Conservation (phyloP, 2,797 vertebrate species). For the Chelonia mydas region DNA sequence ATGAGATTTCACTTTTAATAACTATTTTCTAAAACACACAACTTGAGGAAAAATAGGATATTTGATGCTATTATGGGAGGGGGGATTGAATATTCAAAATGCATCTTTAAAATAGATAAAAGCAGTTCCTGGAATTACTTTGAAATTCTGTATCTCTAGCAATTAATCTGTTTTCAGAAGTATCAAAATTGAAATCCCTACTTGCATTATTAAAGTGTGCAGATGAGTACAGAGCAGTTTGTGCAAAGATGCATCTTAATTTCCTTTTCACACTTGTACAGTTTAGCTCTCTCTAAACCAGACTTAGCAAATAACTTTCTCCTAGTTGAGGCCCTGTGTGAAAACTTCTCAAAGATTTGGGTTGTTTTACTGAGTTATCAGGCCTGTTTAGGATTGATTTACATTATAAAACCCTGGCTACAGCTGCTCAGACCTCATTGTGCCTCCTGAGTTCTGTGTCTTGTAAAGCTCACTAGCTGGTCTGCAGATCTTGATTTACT, state of each 20-base stretch:
- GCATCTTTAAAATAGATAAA: neutral
- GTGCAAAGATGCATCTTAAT: neutral
- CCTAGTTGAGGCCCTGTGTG: neutral
- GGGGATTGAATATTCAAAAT: neutral
- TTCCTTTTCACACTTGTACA: neutral
- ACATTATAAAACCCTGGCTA: constrained; percentile 39
- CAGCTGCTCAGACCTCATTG: neutral
- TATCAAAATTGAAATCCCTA: neutral
- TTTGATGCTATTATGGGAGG: neutral
- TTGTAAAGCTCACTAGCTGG: neutral
- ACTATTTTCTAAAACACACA: neutral
- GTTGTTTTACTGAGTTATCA: constrained; percentile 31
- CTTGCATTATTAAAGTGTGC: constrained; percentile 18
- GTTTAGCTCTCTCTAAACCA: constrained; percentile 20
- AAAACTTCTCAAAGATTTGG: constrained; percentile 44
- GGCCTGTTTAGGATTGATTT: constrained; percentile 57
- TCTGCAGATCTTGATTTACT: constrained; percentile 14
- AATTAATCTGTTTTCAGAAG: neutral
- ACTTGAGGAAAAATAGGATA: neutral
- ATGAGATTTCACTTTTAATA: neutral
- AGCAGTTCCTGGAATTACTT: neutral
- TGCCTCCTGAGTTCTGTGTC: neutral
- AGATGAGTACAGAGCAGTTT: neutral
- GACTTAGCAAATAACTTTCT: constrained; percentile 51
- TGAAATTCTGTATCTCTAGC: neutral